A percentile compares a stretch with the other conserved stretches of the same genome.
phyloP scores from a whole-genome alignment of 2,888 invertebrate genomes.

The Melolontha melolontha region DNA sequence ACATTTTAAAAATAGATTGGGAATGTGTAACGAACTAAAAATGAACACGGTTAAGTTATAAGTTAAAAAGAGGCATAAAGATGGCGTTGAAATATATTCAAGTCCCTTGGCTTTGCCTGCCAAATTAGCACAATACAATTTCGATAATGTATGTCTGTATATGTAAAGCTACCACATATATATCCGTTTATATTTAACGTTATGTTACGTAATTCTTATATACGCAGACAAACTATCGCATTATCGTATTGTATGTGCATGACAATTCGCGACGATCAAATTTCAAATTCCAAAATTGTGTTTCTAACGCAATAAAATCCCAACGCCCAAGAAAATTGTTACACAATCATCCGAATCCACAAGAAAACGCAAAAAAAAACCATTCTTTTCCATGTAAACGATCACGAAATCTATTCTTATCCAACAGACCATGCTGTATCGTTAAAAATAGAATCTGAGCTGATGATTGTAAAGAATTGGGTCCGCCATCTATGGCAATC shows the following conservation, averaged over 20 bases:
- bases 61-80: neutral
- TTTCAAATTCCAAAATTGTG: too few species aligned
- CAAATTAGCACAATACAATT: conserved; percentile 9
- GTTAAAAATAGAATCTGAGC: conserved; percentile 35
- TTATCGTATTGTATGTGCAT: too few species aligned
- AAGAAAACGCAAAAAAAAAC: neutral
- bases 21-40: conserved; percentile 55
- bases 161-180: too few species aligned
- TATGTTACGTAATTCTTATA: too few species aligned
- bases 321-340: too few species aligned
- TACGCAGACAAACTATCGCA: too few species aligned
- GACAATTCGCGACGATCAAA: too few species aligned
- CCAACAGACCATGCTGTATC: conserved; percentile 1
- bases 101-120: neutral
- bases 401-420: conserved; percentile 12
- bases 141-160: neutral
- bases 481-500: conserved; percentile 39
- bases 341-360: neutral
- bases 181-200: too few species aligned
- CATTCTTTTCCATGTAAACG: neutral
- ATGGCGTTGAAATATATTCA: neutral
- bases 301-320: too few species aligned
- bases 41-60: conserved; percentile 6
- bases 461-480: conserved; percentile 30
- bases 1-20: conserved; percentile 52